Evolutionary conservation across 1,140 invertebrate genomes (phyloP), one percentile per base, ranked within the genome.

Genomic region (Capitella teleta): DNA sequence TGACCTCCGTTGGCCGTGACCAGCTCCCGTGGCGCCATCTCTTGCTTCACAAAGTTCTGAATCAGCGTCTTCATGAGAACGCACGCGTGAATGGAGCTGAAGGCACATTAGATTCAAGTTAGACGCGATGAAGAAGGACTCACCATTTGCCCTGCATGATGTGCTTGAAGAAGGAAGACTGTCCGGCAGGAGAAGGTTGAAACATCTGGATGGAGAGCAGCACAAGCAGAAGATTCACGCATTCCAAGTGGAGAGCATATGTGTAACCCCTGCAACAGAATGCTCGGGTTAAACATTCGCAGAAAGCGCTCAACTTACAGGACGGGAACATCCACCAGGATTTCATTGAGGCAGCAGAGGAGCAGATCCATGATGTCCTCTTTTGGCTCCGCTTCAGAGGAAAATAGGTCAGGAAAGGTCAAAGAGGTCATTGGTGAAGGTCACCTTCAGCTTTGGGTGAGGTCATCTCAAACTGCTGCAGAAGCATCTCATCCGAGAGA

Each of bases 141-240:
- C 55, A 74, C 71, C 73, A 72, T 61, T 70, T 70, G 47, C 70
- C 70, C 43, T 71, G 58, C 74, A 80, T 77, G 18, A 79, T 63
- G 42, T 62, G 64, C 38, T 59, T 57, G 55, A 80, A 85, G 51
- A 85, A 75, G 14, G 74, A 60, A 21, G 82, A 81, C 54, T 82
- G 82, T 43, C 73, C 74, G 48, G 80, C 79, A 52, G 75, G 77
- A 63, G 80, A 80, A 8, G 82, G 80, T 59, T 74, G 77, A 57
- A 87, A 93, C 71, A 94, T 78, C 72, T 92, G 88, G 38, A 89
- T 82, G 0, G 89, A 92, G 52, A 95, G 76, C 18, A 95, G 67
- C 0, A 90, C 82, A 3, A 95, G 74, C 19, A 95, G 66, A 28
- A 82, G 84, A 66, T 92, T 93, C 34, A 93, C 79, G 28, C 86